phyloP scores from a whole-genome alignment of 2,888 invertebrate genomes.

The Ferdinandea cuprea region DNA sequence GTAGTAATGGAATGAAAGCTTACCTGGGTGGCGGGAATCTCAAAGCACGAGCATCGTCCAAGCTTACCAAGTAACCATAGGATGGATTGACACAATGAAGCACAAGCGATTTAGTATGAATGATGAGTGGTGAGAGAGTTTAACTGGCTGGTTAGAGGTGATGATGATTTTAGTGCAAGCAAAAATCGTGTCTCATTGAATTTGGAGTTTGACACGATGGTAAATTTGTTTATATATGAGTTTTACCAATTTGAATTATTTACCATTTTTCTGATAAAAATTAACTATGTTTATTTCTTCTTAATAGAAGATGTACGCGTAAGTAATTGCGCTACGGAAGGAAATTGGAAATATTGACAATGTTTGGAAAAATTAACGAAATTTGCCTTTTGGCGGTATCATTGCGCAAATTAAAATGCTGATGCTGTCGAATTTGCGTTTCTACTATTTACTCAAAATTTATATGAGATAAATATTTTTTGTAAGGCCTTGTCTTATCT shows the following conservation, averaged over 20 bases:
- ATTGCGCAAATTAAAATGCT: too few relatives aligned
- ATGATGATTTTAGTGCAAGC: slow-evolving; percentile 41
- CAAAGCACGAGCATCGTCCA: slow-evolving; percentile 54
- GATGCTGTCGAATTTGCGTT: too few relatives aligned
- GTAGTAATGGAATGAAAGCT: slow-evolving; percentile 51
- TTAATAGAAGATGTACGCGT: too few relatives aligned
- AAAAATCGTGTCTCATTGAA: slow-evolving; percentile 38
- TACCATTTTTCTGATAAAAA: slow-evolving; percentile 36
- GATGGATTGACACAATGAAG: slow-evolving; percentile 52
- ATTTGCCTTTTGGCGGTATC: too few relatives aligned
- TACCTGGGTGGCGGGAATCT: slow-evolving; percentile 47
- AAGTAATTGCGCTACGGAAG: too few relatives aligned
- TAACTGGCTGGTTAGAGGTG: slow-evolving; percentile 35
- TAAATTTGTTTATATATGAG: slow-evolving; percentile 13
- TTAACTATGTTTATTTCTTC: neutral
- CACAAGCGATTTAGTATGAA: slow-evolving; percentile 62
- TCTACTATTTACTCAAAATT: too few relatives aligned
- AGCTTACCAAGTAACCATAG: slow-evolving; percentile 56
- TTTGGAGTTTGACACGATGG: slow-evolving; percentile 17
- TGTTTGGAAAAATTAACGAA: too few relatives aligned
- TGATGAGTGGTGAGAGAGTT: slow-evolving; percentile 40
- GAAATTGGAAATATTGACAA: too few relatives aligned
- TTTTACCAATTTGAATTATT: slow-evolving; percentile 14
- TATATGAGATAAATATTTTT: too few relatives aligned
- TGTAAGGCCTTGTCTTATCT: too few relatives aligned